These are phyloP conservation scores for Ivindomyrus marchei DNA, from an alignment of 2,113 vertebrate genomes.

Conservation along the genomic window DNA sequence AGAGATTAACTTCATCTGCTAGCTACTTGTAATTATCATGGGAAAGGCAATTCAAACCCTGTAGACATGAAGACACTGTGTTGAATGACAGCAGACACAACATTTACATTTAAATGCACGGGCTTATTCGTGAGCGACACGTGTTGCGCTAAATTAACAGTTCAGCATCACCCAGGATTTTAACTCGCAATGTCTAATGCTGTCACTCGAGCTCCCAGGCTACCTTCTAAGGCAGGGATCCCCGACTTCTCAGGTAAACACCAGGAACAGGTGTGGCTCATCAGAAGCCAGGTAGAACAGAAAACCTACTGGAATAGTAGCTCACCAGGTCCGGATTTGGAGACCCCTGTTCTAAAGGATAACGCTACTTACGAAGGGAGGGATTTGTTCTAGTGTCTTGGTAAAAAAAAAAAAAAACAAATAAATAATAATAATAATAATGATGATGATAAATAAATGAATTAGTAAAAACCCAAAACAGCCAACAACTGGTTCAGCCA, in stretches of 20 bases:
- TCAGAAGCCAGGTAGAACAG: too few relatives aligned
- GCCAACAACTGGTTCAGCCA: neutral
- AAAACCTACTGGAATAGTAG: too few relatives aligned
- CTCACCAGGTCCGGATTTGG: too few relatives aligned
- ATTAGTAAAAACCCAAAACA: neutral
- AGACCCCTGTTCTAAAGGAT: too few relatives aligned
- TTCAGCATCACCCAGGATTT: neutral
- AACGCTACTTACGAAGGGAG: neutral
- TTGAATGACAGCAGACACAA: neutral
- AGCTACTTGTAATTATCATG: neutral
- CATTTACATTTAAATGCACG: neutral
- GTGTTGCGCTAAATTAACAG: neutral
- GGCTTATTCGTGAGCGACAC: neutral
- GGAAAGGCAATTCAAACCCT: neutral
- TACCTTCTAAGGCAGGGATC: neutral
- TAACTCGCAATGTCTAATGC: neutral
- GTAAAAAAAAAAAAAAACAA: neutral
- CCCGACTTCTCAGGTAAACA: neutral
- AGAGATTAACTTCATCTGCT: neutral
- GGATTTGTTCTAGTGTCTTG: neutral
- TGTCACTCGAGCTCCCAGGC: neutral
- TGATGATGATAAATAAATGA: neutral
- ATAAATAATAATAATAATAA: neutral
- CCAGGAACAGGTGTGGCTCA: neutral
- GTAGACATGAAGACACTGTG: neutral